phyloP scores from a whole-genome alignment of 2,113 vertebrate species.

The Seriola rivoliana region DNA sequence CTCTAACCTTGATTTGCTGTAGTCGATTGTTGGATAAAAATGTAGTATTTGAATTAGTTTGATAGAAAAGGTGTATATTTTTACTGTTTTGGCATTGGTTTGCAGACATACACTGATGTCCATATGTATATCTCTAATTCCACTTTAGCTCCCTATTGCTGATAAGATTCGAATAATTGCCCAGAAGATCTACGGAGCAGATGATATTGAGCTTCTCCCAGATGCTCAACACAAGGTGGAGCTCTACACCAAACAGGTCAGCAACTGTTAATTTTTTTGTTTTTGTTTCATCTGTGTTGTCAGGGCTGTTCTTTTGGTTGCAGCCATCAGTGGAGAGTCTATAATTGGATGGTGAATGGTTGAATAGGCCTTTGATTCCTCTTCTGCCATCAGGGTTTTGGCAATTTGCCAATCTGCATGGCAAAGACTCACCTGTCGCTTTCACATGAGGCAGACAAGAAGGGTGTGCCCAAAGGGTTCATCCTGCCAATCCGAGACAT shows the following conservation, averaged over 20 bases:
- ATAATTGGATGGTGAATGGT: not conserved
- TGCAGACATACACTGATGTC: not conserved
- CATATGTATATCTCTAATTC: not conserved
- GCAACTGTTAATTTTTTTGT: not conserved
- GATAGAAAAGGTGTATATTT: not conserved
- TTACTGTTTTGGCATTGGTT: not conserved
- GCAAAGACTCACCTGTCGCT: slow-evolving; percentile 98
- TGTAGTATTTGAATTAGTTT: not conserved
- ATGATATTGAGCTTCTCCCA: slow-evolving; percentile 93
- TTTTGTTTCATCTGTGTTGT: not conserved
- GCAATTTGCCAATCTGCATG: slow-evolving; percentile 96
- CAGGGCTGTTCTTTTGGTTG: not conserved
- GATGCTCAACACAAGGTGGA: slow-evolving; percentile 93
- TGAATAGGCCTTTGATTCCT: not conserved
- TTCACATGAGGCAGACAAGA: slow-evolving; percentile 95
- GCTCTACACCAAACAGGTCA: slow-evolving; percentile 95
- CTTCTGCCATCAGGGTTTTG: slow-evolving; percentile 88
- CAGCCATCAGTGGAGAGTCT: not conserved
- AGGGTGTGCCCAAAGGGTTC: slow-evolving; percentile 94
- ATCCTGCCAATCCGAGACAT: slow-evolving; percentile 95
- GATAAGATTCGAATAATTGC: slow-evolving; percentile 97
- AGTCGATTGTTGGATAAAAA: not conserved
- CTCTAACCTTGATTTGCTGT: not conserved
- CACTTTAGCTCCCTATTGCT: slow-evolving; percentile 87
- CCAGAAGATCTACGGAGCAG: slow-evolving; percentile 96